phyloP scores from a whole-genome alignment of 2,888 invertebrate species.

The Andrena dorsata region DNA sequence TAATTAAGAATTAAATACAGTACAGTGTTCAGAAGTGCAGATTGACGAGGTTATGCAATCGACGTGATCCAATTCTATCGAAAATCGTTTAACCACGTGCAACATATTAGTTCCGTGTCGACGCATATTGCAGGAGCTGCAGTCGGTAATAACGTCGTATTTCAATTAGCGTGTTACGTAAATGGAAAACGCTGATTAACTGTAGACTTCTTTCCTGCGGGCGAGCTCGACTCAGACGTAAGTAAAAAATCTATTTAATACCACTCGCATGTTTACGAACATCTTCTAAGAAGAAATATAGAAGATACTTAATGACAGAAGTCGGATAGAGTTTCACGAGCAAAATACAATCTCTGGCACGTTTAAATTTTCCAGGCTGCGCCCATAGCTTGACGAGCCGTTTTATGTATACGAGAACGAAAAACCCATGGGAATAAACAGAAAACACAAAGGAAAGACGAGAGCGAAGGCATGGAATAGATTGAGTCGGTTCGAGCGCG shows the following conservation, averaged over 20 bases:
- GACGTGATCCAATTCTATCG: neutral
- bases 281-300: conserved; percentile 38
- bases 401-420: conserved; percentile 36
- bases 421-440: conserved; percentile 15
- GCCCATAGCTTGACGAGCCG: neutral
- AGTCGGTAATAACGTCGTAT: neutral
- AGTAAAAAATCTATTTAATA: conserved; percentile 62
- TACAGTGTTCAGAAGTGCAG: neutral
- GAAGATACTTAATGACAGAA: conserved; percentile 55
- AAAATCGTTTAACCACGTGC: neutral
- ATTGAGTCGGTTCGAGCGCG: neutral
- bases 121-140: neutral
- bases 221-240: neutral
- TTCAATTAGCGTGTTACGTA: conserved; percentile 28
- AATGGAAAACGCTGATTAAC: conserved; percentile 46
- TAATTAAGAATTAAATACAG: neutral
- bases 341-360: conserved; percentile 28
- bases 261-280: conserved; percentile 52
- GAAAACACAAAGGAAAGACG: neutral
- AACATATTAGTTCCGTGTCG: neutral
- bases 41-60: conserved; percentile 1
- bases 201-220: conserved; percentile 16
- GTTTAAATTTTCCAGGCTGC: conserved; percentile 23
- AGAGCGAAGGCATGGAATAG: neutral
- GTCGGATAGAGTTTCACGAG: conserved; percentile 64